phyloP scores from a whole-genome alignment of 2,888 invertebrate genomes.

The Eristalis tenax region DNA sequence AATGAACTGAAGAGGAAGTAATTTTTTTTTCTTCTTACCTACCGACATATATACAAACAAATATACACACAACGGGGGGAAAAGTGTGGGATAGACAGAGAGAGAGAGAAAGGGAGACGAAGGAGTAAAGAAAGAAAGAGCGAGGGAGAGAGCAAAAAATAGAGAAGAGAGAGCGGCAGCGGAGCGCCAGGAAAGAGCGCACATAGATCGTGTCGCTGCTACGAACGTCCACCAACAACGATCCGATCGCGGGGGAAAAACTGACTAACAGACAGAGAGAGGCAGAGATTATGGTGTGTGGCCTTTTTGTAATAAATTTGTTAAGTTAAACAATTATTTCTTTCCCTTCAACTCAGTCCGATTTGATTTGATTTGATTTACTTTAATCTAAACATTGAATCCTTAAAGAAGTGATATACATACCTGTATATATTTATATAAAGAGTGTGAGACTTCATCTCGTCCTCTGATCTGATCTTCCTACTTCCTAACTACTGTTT shows the following conservation, averaged over 20 bases:
- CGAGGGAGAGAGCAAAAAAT: neutral
- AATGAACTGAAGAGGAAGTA: constrained; percentile 72
- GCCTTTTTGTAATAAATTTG: constrained; percentile 59
- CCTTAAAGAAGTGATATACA: neutral
- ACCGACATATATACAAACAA: constrained; percentile 48
- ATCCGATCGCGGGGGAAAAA: constrained; percentile 27
- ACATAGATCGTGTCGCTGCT: constrained; percentile 45
- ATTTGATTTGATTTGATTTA: constrained; percentile 21
- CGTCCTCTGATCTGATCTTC: constrained; percentile 42
- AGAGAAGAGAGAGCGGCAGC: constrained; percentile 4
- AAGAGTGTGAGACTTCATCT: constrained; percentile 8
- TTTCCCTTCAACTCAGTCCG: constrained; percentile 2
- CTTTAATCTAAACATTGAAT: constrained; percentile 23
- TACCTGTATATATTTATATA: neutral
- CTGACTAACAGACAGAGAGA: constrained; percentile 49
- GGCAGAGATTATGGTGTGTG: constrained; percentile 70
- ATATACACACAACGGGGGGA: constrained; percentile 27
- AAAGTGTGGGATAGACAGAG: constrained; percentile 13
- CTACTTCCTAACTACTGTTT: constrained; percentile 13
- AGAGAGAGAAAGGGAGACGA: neutral
- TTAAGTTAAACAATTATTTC: constrained; percentile 27
- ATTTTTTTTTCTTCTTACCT: constrained; percentile 69
- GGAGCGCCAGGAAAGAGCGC: constrained; percentile 66
- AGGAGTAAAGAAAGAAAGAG: neutral
- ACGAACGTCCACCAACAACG: constrained; percentile 1